phyloP scores from a whole-genome alignment of 2,888 invertebrate species.

The Caenorhabditis uteleia region DNA sequence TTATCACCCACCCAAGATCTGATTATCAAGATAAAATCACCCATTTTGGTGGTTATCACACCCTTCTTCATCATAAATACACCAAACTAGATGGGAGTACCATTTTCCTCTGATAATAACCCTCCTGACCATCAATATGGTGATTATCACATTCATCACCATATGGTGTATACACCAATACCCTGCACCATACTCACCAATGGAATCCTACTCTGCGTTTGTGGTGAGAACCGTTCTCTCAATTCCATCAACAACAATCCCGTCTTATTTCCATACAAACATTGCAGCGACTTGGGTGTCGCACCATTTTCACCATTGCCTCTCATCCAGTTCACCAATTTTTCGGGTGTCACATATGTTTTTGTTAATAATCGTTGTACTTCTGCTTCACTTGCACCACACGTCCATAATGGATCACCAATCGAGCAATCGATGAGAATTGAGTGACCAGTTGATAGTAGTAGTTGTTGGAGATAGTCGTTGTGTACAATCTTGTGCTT shows the following conservation, averaged over 20 bases:
- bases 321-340: constrained; percentile 62
- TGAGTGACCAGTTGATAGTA: constrained; percentile 66
- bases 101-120: no score
- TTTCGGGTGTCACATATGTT: constrained; percentile 54
- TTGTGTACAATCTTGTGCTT: constrained; percentile 65
- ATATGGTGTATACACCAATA: not conserved
- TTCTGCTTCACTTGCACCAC: constrained; percentile 61
- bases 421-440: constrained; percentile 60
- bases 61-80: no score
- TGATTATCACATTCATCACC: constrained; percentile 1
- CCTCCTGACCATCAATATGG: not conserved
- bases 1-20: no score
- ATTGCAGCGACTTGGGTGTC: constrained; percentile 36
- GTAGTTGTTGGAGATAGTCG: constrained; percentile 62
- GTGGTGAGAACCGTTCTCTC: constrained; percentile 51
- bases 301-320: constrained; percentile 19
- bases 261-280: constrained; percentile 63
- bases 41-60: no score
- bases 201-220: constrained; percentile 54
- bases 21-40: no score
- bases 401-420: constrained; percentile 62
- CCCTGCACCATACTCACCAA: constrained; percentile 34
- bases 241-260: constrained; percentile 67
- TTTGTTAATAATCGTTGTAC: constrained; percentile 66
- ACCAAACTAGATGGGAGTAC: no score